These are phyloP conservation scores for Dipodomys spectabilis DNA, from an alignment of 2,113 vertebrate genomes.

Conservation along the genomic window DNA sequence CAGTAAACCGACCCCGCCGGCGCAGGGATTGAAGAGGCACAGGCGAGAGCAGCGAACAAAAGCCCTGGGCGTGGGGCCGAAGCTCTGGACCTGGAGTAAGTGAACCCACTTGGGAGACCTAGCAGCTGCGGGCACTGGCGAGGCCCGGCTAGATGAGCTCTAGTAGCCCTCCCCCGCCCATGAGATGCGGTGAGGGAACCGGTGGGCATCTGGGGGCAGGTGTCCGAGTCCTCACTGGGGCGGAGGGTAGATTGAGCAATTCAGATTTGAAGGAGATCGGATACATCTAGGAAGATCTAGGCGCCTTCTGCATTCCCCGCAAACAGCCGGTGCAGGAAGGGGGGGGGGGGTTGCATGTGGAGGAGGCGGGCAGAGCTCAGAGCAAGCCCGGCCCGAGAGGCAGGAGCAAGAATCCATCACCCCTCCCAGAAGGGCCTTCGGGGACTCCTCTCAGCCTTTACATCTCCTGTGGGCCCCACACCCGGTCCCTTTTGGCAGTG, in stretches of 20 bases:
- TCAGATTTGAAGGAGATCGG: neutral
- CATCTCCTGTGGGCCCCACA: neutral
- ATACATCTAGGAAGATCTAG: neutral
- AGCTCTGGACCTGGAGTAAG: conserved; percentile 65
- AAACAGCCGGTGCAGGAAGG: neutral
- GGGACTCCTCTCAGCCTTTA: neutral
- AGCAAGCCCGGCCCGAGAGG: conserved; percentile 14
- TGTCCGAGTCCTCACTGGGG: neutral
- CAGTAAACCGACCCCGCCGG: conserved; percentile 68
- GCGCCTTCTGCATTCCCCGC: conserved; percentile 2
- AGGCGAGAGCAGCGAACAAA: conserved; percentile 61
- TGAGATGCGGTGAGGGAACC: neutral
- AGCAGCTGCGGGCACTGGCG: neutral
- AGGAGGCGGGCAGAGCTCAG: neutral
- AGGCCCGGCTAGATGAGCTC: neutral
- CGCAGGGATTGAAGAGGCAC: conserved; percentile 37
- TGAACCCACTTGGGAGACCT: neutral
- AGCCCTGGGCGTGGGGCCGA: conserved; percentile 56
- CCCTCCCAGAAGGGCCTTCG: conserved; percentile 33
- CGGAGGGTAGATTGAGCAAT: conserved; percentile 3
- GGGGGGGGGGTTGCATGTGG: no score
- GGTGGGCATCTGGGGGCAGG: neutral
- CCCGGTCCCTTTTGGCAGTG: conserved; percentile 3
- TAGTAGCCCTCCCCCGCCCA: neutral
- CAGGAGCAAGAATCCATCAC: conserved; percentile 44